Evolutionary conservation across 2,797 vertebrate genomes (phyloP).

Genomic region (Chiroxiphia lanceolata): DNA sequence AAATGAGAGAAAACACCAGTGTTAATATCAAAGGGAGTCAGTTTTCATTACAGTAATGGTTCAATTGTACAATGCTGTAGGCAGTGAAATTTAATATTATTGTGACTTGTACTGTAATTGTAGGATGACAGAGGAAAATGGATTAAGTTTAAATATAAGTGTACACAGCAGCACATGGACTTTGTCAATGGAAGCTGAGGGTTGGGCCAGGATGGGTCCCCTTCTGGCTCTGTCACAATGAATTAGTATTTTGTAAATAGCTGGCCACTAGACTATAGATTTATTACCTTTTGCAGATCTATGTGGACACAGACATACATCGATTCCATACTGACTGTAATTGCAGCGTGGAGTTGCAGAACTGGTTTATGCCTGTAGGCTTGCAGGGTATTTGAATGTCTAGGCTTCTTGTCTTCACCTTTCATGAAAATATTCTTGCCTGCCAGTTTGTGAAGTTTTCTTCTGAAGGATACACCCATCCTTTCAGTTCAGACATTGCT

Average conservation of each 20-base stretch:
- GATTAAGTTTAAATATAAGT: constrained; percentile 71
- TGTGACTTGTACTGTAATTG: constrained; percentile 74
- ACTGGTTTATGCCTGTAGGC: constrained; percentile 67
- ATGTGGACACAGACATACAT: not conserved
- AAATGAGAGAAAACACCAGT: constrained; percentile 69
- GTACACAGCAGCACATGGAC: constrained; percentile 20
- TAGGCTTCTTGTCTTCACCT: constrained; percentile 70
- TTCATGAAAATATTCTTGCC: constrained; percentile 66
- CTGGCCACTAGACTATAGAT: constrained; percentile 25
- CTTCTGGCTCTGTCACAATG: constrained; percentile 47
- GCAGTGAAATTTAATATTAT: constrained; percentile 79
- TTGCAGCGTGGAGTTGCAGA: constrained; percentile 45
- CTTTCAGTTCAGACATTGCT: constrained; percentile 15
- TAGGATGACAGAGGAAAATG: constrained; percentile 72
- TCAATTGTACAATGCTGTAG: constrained; percentile 67
- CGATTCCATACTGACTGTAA: not conserved
- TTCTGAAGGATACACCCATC: constrained; percentile 33
- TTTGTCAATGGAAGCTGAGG: constrained; percentile 40
- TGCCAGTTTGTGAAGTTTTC: constrained; percentile 53
- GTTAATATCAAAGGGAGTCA: constrained; percentile 75
- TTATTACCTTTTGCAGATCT: constrained; percentile 25
- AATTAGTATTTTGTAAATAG: constrained; percentile 68
- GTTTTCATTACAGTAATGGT: constrained; percentile 73
- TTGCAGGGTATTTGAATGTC: constrained; percentile 54
- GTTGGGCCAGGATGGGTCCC: constrained; percentile 1